These are phyloP conservation scores for Dorcus hopei DNA, from an alignment of 2,888 invertebrate species.

Conservation along the genomic window DNA sequence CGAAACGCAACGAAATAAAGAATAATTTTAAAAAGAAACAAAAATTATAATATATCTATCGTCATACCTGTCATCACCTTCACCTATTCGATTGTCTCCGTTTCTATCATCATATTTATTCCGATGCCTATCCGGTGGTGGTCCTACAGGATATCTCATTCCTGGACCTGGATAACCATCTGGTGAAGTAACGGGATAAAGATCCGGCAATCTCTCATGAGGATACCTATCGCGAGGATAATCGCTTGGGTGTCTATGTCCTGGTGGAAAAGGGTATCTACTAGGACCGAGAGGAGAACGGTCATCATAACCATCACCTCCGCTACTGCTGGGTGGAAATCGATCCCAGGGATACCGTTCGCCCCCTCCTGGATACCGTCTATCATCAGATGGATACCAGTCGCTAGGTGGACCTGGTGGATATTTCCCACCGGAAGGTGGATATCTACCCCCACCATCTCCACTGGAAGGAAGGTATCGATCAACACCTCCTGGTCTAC, in stretches of 20 bases:
- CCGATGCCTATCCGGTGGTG: slow-evolving; percentile 25
- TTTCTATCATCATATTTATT: background rate
- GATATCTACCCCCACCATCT: slow-evolving; percentile 9
- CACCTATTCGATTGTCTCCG: background rate
- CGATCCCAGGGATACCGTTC: slow-evolving; percentile 29
- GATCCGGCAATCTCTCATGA: slow-evolving; percentile 17
- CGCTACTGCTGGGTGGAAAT: slow-evolving; percentile 47
- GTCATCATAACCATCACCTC: slow-evolving; percentile 21
- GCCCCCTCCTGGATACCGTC: slow-evolving; percentile 27
- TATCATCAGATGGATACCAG: slow-evolving; percentile 7
- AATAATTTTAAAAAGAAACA: too few species aligned
- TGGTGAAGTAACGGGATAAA: background rate
- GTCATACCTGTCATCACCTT: background rate
- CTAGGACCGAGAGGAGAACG: too few species aligned
- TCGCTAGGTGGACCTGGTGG: slow-evolving; percentile 18
- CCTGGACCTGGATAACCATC: slow-evolving; percentile 29
- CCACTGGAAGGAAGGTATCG: slow-evolving; percentile 24
- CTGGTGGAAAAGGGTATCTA: slow-evolving; percentile 4
- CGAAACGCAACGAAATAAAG: too few species aligned
- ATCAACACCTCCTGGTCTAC: slow-evolving; percentile 20
- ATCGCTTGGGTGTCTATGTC: too few species aligned
- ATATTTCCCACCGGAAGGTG: slow-evolving; percentile 10
- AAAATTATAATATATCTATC: too few species aligned
- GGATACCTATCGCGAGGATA: slow-evolving; percentile 48
- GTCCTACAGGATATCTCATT: slow-evolving; percentile 13